phyloP scores from a whole-genome alignment of 2,113 vertebrate genomes.

The Callithrix jacchus region DNA sequence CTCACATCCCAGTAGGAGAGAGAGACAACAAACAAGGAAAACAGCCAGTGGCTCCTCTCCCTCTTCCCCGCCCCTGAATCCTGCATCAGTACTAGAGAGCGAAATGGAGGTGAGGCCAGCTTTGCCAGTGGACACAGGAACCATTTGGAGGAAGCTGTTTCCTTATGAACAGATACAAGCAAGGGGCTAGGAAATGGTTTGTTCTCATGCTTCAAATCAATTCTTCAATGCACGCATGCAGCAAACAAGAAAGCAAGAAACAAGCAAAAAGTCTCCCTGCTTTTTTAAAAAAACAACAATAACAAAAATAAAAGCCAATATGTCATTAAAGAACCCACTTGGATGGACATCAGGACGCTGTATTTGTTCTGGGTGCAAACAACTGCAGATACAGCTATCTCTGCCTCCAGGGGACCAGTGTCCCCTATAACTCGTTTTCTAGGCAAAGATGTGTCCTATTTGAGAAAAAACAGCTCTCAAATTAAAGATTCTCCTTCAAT shows the following conservation, averaged over 20 bases:
- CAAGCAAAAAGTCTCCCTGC: neutral
- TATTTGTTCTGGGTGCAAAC: neutral
- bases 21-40: neutral
- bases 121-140: neutral
- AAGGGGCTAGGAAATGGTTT: neutral
- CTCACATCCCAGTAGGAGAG: neutral
- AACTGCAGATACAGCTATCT: neutral
- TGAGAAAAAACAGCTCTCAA: neutral
- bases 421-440: neutral
- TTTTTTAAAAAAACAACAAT: neutral
- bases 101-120: neutral
- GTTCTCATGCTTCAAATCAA: neutral
- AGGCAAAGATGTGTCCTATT: neutral
- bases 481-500: neutral
- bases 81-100: neutral
- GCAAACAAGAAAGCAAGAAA: neutral
- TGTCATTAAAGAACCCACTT: neutral
- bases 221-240: neutral
- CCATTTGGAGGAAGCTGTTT: neutral
- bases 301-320: neutral
- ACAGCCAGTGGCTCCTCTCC: accelerated
- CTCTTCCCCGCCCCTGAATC: accelerated
- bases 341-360: accelerated
- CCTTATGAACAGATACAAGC: neutral
- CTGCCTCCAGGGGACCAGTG: neutral